A percentile compares a stretch with the other conserved stretches of the same genome.
These are phyloP conservation scores for Drosophila ambigua DNA, from an alignment of 1,140 invertebrate species.

Conservation along the genomic window DNA sequence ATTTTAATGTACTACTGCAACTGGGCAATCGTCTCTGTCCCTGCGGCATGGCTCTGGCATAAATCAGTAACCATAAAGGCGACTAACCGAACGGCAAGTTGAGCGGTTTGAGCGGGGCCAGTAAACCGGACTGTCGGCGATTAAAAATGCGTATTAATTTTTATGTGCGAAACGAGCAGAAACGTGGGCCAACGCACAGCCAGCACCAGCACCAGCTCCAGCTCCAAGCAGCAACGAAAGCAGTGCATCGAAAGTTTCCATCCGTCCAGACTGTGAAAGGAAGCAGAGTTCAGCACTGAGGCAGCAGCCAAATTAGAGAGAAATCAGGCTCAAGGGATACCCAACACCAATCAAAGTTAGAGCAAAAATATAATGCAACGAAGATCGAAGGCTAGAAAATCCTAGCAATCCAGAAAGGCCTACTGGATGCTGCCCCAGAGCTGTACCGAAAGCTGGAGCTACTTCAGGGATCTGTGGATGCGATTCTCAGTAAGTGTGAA, in stretches of 20 bases:
- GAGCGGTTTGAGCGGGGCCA: background rate
- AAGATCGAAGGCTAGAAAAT: background rate
- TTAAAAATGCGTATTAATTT: constrained; percentile 79
- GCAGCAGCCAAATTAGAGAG: background rate
- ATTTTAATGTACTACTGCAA: constrained; percentile 66
- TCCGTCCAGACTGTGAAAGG: background rate
- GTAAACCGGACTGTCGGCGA: constrained; percentile 44
- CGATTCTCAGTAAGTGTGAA: constrained; percentile 17
- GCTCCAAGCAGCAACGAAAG: constrained; percentile 4
- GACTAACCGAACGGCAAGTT: background rate
- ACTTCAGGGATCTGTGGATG: background rate
- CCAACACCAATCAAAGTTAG: no score
- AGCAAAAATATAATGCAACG: no score
- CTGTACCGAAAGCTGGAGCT: no score
- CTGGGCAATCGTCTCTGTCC: background rate
- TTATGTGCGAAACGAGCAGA: constrained; percentile 68
- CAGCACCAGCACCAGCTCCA: background rate
- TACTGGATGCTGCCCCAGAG: no score
- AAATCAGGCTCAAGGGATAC: background rate
- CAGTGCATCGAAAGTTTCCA: constrained; percentile 13
- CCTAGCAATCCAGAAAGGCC: no score
- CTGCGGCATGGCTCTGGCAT: constrained; percentile 33
- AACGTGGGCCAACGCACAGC: constrained; percentile 27
- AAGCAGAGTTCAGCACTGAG: background rate
- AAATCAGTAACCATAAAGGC: constrained; percentile 51